These are phyloP conservation scores for Lepidurus apus DNA, from an alignment of 1,140 invertebrate species.

Conservation along the genomic window DNA sequence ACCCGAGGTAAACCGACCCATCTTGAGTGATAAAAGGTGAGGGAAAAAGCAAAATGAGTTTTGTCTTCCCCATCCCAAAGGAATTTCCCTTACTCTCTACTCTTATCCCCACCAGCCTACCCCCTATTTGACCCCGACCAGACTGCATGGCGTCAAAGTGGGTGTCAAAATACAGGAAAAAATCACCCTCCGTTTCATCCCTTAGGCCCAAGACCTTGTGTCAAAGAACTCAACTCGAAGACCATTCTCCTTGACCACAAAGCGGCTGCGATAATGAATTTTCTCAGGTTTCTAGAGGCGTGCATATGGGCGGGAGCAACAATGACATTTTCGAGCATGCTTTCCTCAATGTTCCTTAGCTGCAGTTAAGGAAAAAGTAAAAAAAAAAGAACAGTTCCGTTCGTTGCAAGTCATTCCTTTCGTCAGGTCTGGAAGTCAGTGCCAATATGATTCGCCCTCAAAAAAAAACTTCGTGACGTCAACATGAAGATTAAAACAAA, in stretches of 20 bases:
- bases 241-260: background rate
- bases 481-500: no score
- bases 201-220: background rate
- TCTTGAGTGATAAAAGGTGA: background rate
- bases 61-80: background rate
- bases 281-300: background rate
- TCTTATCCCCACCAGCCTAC: background rate
- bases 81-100: background rate
- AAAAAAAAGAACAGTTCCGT: no score
- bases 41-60: background rate
- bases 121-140: background rate
- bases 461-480: no score
- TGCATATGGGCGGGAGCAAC: background rate
- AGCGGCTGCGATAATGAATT: background rate
- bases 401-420: no score
- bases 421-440: no score
- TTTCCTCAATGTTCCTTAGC: background rate
- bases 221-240: background rate
- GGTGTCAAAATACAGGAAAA: background rate
- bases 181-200: background rate
- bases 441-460: no score
- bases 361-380: no score
- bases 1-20: background rate
- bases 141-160: slow-evolving; percentile 17
- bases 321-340: background rate